Evolutionary conservation across 2,888 invertebrate genomes (phyloP).

Genomic region (Metalampra italica): DNA sequence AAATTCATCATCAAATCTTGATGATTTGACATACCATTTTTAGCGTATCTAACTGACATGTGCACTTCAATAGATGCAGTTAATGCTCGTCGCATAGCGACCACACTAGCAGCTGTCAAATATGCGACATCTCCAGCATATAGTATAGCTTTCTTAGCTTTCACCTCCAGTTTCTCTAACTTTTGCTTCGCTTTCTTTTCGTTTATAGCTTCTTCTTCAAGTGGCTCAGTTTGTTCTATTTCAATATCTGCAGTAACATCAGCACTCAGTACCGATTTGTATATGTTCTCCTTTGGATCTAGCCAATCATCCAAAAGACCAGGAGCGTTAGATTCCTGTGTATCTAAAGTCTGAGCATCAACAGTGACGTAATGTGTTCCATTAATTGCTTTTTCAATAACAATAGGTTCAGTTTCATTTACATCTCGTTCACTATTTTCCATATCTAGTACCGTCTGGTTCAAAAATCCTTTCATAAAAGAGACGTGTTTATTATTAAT

Average conservation of each 20-base stretch:
- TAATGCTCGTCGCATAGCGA: slow-evolving; percentile 65
- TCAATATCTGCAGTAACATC: slow-evolving; percentile 64
- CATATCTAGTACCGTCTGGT: slow-evolving; percentile 59
- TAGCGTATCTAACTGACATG: slow-evolving; percentile 68
- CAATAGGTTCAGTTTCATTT: slow-evolving; percentile 48
- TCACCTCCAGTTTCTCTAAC: slow-evolving; percentile 58
- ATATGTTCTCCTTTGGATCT: slow-evolving; percentile 48
- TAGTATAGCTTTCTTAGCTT: slow-evolving; percentile 69
- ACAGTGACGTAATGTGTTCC: slow-evolving; percentile 38
- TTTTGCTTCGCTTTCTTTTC: slow-evolving; percentile 59
- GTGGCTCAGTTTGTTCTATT: slow-evolving; percentile 51
- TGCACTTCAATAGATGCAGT: slow-evolving; percentile 71
- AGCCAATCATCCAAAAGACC: slow-evolving; percentile 58
- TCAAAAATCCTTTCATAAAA: slow-evolving; percentile 54
- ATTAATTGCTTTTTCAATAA: slow-evolving; percentile 53
- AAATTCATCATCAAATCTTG: slow-evolving; percentile 73
- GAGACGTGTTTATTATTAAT: slow-evolving; percentile 20
- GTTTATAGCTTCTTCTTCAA: slow-evolving; percentile 47
- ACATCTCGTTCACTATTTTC: slow-evolving; percentile 37
- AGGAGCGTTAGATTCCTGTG: slow-evolving; percentile 45
- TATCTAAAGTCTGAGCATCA: slow-evolving; percentile 41
- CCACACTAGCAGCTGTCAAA: slow-evolving; percentile 67
- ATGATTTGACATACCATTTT: slow-evolving; percentile 68
- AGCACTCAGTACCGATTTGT: slow-evolving; percentile 44
- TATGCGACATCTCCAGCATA: slow-evolving; percentile 73